A percentile compares a stretch with the other conserved stretches of the same genome.
These are phyloP conservation scores for Drosophila colorata DNA, from an alignment of 2,888 invertebrate genomes.

Conservation along the genomic window DNA sequence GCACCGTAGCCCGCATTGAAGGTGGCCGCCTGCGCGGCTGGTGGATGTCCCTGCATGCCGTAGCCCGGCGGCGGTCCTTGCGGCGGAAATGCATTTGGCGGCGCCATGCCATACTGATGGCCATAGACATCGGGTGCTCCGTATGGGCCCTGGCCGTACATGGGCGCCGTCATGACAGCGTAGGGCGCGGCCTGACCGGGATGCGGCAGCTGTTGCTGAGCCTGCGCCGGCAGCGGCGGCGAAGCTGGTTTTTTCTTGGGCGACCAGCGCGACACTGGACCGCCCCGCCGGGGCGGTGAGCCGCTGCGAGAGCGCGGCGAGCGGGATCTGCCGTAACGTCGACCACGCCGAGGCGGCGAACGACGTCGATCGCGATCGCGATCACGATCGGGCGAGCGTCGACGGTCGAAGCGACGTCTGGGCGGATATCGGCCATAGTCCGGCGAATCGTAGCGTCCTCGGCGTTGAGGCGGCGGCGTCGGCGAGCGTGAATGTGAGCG, in stretches of 20 bases:
- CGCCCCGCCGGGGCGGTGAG: conserved; percentile 70
- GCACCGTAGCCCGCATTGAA: conserved; percentile 80
- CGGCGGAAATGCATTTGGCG: conserved; percentile 69
- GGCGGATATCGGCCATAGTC: conserved; percentile 77
- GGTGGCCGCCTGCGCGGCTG: conserved; percentile 60
- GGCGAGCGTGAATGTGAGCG: conserved; percentile 82
- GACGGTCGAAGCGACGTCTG: conserved; percentile 70
- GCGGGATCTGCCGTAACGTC: conserved; percentile 76
- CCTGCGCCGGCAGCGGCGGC: conserved; percentile 67
- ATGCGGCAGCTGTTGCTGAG: conserved; percentile 48
- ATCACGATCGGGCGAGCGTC: conserved; percentile 80
- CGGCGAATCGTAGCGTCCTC: conserved; percentile 80
- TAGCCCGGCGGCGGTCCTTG: conserved; percentile 64
- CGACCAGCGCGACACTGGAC: conserved; percentile 78
- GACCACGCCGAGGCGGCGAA: conserved; percentile 67
- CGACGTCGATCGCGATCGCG: conserved; percentile 76
- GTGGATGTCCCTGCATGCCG: conserved; percentile 69
- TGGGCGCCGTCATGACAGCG: conserved; percentile 70
- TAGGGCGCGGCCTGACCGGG: conserved; percentile 63
- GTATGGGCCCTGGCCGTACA: conserved; percentile 78
- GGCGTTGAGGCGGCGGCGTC: conserved; percentile 73
- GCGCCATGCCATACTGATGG: conserved; percentile 76
- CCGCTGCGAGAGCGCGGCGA: conserved; percentile 79
- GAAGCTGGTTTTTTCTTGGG: conserved; percentile 81
- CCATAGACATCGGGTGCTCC: conserved; percentile 64